Evolutionary conservation across 2,888 invertebrate species (phyloP).

Genomic region (Caenorhabditis angaria): DNA sequence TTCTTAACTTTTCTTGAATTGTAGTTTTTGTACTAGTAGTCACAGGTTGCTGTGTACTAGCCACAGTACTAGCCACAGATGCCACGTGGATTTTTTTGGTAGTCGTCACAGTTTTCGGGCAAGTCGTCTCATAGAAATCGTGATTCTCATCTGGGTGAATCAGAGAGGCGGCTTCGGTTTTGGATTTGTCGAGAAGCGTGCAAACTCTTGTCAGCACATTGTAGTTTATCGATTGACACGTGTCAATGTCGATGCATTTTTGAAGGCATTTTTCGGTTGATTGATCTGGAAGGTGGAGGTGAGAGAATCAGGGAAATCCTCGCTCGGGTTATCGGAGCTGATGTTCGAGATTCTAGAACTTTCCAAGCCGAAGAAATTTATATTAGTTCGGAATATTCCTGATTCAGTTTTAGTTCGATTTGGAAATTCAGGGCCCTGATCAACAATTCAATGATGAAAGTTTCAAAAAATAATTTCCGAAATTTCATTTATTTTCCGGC

Average conservation of each 20-base stretch:
- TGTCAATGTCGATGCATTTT: slow-evolving; percentile 43
- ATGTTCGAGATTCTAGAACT: too few relatives aligned
- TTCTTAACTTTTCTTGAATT: not conserved
- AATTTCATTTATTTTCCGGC: too few relatives aligned
- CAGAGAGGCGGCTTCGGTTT: slow-evolving; percentile 12
- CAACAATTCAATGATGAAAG: too few relatives aligned
- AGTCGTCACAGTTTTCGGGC: slow-evolving; percentile 23
- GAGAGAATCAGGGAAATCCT: too few relatives aligned
- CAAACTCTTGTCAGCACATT: slow-evolving; percentile 43
- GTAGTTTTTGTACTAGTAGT: not conserved
- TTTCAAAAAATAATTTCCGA: too few relatives aligned
- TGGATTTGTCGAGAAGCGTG: slow-evolving; percentile 26
- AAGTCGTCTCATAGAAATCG: slow-evolving; percentile 63
- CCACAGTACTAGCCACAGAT: too few relatives aligned
- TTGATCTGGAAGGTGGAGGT: slow-evolving; percentile 23
- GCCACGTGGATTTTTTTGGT: too few relatives aligned
- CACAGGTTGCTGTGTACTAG: slow-evolving; percentile 23
- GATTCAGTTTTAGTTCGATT: too few relatives aligned
- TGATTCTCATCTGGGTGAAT: slow-evolving; percentile 48
- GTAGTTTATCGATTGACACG: slow-evolving; percentile 61
- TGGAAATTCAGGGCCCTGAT: too few relatives aligned
- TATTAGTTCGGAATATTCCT: too few relatives aligned
- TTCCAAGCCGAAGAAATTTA: too few relatives aligned
- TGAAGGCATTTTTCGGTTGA: slow-evolving; percentile 53
- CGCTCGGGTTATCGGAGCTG: too few relatives aligned